phyloP scores from a whole-genome alignment of 2,797 vertebrate genomes.

The Morelia viridis region DNA sequence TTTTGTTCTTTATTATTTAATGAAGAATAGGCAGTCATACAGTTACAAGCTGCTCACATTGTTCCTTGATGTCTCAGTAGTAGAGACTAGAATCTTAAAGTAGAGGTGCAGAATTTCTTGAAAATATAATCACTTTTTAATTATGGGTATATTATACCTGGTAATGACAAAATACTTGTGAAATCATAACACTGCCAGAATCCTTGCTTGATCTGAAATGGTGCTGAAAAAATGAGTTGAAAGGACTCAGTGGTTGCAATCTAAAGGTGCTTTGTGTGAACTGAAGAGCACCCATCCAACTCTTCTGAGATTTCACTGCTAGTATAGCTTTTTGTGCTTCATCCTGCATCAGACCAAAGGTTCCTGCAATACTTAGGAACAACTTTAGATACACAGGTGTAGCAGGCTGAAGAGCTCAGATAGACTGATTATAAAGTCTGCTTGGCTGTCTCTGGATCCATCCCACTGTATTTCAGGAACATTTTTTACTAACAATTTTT shows the following conservation, averaged over 20 bases:
- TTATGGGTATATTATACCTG: slow-evolving; percentile 43
- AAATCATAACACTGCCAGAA: slow-evolving; percentile 35
- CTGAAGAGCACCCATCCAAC: background rate
- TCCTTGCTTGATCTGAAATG: slow-evolving; percentile 13
- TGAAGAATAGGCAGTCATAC: slow-evolving; percentile 19
- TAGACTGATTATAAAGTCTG: background rate
- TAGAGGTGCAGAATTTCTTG: slow-evolving; percentile 57
- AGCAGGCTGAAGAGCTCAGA: background rate
- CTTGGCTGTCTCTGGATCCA: background rate
- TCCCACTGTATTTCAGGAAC: background rate
- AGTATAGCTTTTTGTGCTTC: background rate
- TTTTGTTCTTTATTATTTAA: background rate
- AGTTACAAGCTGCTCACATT: slow-evolving; percentile 41
- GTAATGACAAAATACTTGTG: slow-evolving; percentile 43
- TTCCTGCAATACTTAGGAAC: background rate
- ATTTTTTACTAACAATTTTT: background rate
- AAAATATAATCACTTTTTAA: slow-evolving; percentile 56
- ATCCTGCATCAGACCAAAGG: background rate
- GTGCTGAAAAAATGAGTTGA: background rate
- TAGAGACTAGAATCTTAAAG: slow-evolving; percentile 59
- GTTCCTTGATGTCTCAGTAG: slow-evolving; percentile 10
- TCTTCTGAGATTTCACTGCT: background rate
- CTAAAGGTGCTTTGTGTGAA: background rate
- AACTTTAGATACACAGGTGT: background rate
- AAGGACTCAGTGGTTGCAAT: background rate